Base-by-base conservation (phyloP, 2,113 vertebrate genomes). In the Scartelaos histophorus region DNA sequence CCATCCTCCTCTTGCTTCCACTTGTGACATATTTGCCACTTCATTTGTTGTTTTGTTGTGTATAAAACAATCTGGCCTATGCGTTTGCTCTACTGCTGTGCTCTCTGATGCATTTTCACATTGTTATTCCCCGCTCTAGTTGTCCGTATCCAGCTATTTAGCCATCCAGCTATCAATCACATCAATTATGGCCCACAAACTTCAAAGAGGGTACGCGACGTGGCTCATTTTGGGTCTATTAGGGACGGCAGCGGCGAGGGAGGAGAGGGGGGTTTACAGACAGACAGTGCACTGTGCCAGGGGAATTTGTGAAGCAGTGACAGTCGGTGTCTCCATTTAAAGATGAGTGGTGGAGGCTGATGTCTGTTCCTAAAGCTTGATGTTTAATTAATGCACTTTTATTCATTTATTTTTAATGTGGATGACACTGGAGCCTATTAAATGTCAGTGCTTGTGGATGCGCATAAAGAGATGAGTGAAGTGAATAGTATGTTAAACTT, bases 191-290 rank as follows among this genome's bases (percentile, higher is more conserved):
- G 83, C 81, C 67, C 71, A 57, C 70, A 79, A 85, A 87, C 76
- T 75, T 87, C 78, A 82, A 85, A 85, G 86, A 35, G 5, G 73
- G 22, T 68, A 70, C 35, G 43, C 75, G 77, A 79, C 43, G 72
- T 73, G 68, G 85, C 79, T 88, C 79, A 82, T 87, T 89, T 87
- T 84, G 78, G 74, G 78, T 84, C 81, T 86, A 82, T 87, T 85
- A 88, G 84, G 76, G 79, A 87, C 82, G 80, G 76, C 83, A 80
- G 75, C 82, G 82, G 81, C 60, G 57, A 75, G 82, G 74, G 78
- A 75, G 16, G 61, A 16, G 81, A 71, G 65, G 21, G 65, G 21
- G 74, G 70, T 61, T 7, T n/a, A 19, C 15, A 49, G 15, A 77
- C 64, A 73, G 53, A 65, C 66, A n/a, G 76, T 34, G 38, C 51